Base-by-base conservation (phyloP, 92 coral and sea anemone genomes). In the Chrysogorgia sp. region DNA sequence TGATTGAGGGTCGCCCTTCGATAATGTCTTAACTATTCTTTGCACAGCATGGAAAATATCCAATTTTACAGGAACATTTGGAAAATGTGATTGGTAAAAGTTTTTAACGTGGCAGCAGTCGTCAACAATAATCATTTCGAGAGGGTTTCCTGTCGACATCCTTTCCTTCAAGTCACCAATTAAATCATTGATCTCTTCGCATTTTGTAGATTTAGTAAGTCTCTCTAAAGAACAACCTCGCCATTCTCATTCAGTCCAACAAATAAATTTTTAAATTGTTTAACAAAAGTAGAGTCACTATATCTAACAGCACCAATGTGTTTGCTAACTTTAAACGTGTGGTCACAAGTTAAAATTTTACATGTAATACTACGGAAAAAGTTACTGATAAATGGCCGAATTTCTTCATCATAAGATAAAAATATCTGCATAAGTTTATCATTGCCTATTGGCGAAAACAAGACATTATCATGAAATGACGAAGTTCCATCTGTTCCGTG, bases 391-490 rank as follows among this genome's bases (percentile, higher is more conserved):
- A 34, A 34, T 15, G 14, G 50, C 81, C n/a, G 64, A 33, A 58
- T 86, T 47, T 68, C 78, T 34, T 81, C 81, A 81, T 72, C 80
- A 41, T 81, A 69, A 76, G 81, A 82, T 41, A 87, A 49, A 40
- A 87, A 84, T 22, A 87, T 75, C 53, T 87, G 88, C 88, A 87
- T 87, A 15, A 87, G 80, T 65, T 87, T 87, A 59, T 87, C 91
- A 63, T 82, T 85, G 34, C 85, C 62, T 26, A 82, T 71, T 58
- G 26, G 43, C 9, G 85, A 79, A 63, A 80, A 87, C 71, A 83
- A 61, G 10, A 75, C 35, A 49, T 80, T 74, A 47, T 79, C 85
- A 30, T 79, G 78, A 55, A 84, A 86, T 10, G 79, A 79, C 14
- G 41, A 19, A 9, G 61, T 20, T 5, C 47, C 20, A 49, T n/a